Conservation (phyloP, 2,888 invertebrate species). For the Proisotoma minuta region DNA sequence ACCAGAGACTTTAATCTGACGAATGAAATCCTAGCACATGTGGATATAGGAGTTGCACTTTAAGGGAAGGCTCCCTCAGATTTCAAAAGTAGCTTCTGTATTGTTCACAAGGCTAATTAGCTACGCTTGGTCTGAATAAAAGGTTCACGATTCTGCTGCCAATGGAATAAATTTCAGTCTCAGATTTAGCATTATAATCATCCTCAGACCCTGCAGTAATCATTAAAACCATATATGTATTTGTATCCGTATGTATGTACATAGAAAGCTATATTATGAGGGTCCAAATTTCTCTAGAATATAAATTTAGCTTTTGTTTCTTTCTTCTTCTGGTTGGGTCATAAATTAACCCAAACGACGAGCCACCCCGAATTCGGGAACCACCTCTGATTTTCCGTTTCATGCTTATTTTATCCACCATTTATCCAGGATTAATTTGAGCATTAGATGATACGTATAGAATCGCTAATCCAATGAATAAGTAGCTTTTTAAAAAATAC, state of each 20-base stretch:
- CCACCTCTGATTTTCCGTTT: slow-evolving; percentile 25
- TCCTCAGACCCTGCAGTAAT: too few species aligned
- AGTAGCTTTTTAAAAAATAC: too few species aligned
- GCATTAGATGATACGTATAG: too few species aligned
- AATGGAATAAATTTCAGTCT: slow-evolving; percentile 4
- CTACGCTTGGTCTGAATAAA: slow-evolving; percentile 29
- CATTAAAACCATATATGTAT: too few species aligned
- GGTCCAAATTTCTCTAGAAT: too few species aligned
- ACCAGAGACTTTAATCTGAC: not conserved
- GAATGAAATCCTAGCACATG: slow-evolving; percentile 8
- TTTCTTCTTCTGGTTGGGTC: too few species aligned
- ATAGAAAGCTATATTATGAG: too few species aligned
- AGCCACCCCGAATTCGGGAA: slow-evolving; percentile 16
- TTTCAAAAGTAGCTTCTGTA: slow-evolving; percentile 29
- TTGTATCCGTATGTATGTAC: too few species aligned
- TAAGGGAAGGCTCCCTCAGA: slow-evolving; percentile 18
- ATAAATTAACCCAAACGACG: not conserved
- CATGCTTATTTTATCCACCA: slow-evolving; percentile 23
- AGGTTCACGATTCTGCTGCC: slow-evolving; percentile 3
- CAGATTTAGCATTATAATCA: too few species aligned
- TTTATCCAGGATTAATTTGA: slow-evolving; percentile 3
- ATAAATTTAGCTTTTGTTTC: slow-evolving; percentile 1
- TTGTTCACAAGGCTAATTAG: slow-evolving; percentile 43
- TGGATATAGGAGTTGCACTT: not conserved
- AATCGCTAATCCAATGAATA: too few species aligned